Evolutionary conservation across 1,140 invertebrate species (phyloP).

Genomic region (Calephelis nemesis): DNA sequence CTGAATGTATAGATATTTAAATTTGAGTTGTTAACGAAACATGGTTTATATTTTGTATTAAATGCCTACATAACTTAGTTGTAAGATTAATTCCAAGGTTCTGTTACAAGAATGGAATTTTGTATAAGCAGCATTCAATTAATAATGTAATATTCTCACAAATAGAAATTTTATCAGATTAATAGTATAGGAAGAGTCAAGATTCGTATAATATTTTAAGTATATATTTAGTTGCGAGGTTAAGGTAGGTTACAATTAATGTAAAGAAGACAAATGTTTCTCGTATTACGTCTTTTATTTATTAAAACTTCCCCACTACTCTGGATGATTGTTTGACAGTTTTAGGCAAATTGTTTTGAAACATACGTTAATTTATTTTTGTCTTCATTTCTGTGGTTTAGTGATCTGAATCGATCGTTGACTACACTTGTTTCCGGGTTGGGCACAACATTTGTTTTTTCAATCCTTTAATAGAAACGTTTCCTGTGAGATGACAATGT

Average conservation of each 20-base stretch:
- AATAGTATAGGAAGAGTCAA: slow-evolving; percentile 62
- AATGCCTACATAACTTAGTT: slow-evolving; percentile 38
- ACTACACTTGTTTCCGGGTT: no score
- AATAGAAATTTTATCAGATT: slow-evolving; percentile 62
- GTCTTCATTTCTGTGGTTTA: no score
- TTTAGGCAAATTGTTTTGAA: no score
- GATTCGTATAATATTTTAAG: slow-evolving; percentile 74
- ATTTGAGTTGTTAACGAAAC: slow-evolving; percentile 37
- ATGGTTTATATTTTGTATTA: slow-evolving; percentile 42
- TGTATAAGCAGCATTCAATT: slow-evolving; percentile 54
- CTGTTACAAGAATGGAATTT: slow-evolving; percentile 40
- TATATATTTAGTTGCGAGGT: slow-evolving; percentile 62
- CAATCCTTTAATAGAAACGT: no score
- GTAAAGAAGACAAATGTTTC: slow-evolving; percentile 74
- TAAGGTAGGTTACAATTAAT: slow-evolving; percentile 58
- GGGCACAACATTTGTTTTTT: no score
- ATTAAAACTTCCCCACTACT: not conserved
- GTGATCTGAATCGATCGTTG: no score
- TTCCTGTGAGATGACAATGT: no score
- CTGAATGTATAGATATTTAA: slow-evolving; percentile 11
- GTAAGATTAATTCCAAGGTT: slow-evolving; percentile 53
- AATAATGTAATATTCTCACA: slow-evolving; percentile 63
- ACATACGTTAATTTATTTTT: no score
- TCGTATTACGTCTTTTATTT: slow-evolving; percentile 67
- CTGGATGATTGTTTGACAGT: not conserved